Evolutionary conservation across 2,888 invertebrate genomes (phyloP).

Genomic region (Xylocampa areola): DNA sequence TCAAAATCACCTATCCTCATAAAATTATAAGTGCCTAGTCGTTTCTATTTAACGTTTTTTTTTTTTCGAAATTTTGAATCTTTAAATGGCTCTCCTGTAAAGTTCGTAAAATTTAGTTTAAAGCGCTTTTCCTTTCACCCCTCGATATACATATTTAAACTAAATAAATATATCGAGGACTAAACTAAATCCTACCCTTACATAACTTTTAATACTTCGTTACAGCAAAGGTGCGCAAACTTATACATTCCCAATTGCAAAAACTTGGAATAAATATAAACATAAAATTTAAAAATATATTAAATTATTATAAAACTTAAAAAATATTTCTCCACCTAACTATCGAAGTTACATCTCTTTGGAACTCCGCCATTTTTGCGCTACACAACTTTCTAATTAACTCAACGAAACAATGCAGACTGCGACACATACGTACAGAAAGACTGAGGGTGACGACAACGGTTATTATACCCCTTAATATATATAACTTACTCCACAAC

Average conservation of each 20-base stretch:
- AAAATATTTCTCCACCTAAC: conserved; percentile 25
- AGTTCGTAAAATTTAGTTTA: too few relatives aligned
- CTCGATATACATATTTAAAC: too few relatives aligned
- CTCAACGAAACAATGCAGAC: conserved; percentile 72
- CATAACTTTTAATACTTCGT: too few relatives aligned
- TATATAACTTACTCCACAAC: conserved; percentile 30
- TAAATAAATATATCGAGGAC: too few relatives aligned
- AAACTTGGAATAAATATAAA: not conserved
- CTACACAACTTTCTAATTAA: conserved; percentile 83
- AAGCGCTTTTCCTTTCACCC: too few relatives aligned
- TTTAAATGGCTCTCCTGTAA: too few relatives aligned
- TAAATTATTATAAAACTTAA: conserved; percentile 35
- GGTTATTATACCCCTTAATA: conserved; percentile 69
- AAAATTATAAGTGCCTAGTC: too few relatives aligned
- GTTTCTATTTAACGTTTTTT: too few relatives aligned
- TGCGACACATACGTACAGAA: conserved; percentile 72
- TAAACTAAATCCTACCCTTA: too few relatives aligned
- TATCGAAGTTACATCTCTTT: conserved; percentile 51
- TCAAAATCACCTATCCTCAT: too few relatives aligned
- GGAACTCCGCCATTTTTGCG: conserved; percentile 62
- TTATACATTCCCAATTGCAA: not conserved
- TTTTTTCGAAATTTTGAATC: too few relatives aligned
- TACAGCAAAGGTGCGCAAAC: too few relatives aligned
- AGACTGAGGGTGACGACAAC: conserved; percentile 76
- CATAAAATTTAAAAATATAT: conserved; percentile 9